Percentiles rank a stretch among this genome's conserved stretches.
These are phyloP conservation scores for Homalodisca vitripennis DNA, from an alignment of 1,140 invertebrate species.

Conservation along the genomic window DNA sequence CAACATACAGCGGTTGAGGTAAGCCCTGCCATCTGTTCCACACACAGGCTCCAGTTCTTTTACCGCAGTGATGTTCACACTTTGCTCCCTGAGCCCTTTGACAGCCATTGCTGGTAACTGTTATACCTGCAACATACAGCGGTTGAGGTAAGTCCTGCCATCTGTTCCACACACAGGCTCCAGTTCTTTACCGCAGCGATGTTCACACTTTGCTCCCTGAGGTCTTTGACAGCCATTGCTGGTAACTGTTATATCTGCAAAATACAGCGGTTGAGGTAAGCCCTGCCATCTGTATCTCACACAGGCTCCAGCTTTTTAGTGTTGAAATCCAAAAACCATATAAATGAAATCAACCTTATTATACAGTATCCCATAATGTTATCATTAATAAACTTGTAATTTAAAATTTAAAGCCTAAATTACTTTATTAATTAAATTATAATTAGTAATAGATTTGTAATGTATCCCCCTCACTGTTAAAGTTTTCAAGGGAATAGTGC, in stretches of 20 bases:
- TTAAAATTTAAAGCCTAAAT: no score
- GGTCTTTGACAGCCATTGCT: slow-evolving; percentile 60
- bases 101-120: slow-evolving; percentile 52
- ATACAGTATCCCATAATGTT: no score
- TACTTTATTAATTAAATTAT: no score
- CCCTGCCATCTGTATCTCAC: slow-evolving; percentile 85
- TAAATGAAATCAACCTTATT: no score
- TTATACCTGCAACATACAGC: slow-evolving; percentile 82
- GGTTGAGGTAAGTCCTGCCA: slow-evolving; percentile 84
- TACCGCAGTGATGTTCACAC: slow-evolving; percentile 74
- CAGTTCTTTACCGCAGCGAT: slow-evolving; percentile 74
- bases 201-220: slow-evolving; percentile 72
- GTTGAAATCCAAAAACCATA: no score
- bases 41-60: slow-evolving; percentile 86
- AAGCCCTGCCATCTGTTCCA: slow-evolving; percentile 85
- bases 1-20: slow-evolving; percentile 51
- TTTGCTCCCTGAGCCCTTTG: slow-evolving; percentile 69
- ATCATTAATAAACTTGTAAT: no score
- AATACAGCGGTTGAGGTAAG: slow-evolving; percentile 59
- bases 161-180: slow-evolving; percentile 90
- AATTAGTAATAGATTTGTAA: no score
- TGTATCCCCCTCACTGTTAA: no score
- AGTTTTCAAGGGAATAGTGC: no score
- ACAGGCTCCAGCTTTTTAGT: slow-evolving; percentile 83
- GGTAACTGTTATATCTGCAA: slow-evolving; percentile 18